Conservation (phyloP, 1,140 invertebrate species). For the Sarcophaga bullata region DNA sequence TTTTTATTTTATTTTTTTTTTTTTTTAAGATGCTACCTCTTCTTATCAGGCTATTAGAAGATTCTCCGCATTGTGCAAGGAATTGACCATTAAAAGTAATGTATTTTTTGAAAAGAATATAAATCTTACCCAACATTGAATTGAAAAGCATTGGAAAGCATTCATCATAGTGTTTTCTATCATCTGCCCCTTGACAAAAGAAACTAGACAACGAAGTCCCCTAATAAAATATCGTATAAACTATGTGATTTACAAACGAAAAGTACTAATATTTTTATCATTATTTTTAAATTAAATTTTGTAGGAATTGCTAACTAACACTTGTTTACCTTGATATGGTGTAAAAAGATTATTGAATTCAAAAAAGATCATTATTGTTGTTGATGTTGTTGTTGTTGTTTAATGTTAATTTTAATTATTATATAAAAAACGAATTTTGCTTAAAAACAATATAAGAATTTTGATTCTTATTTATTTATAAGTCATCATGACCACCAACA, state of each 20-base stretch:
- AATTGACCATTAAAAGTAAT: constrained; percentile 59
- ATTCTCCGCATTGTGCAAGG: constrained; percentile 64
- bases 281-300: neutral
- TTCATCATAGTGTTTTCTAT: neutral
- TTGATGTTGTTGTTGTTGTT: no score
- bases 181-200: no score
- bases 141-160: neutral
- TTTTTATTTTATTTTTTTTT: constrained; percentile 1
- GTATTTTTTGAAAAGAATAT: constrained; percentile 62
- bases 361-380: no score
- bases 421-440: no score
- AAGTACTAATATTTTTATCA: neutral
- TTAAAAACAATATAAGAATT: no score
- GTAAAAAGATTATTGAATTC: no score
- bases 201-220: constrained; percentile 23
- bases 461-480: no score
- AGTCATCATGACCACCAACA: no score
- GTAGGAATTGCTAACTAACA: no score
- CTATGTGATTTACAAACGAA: constrained; percentile 27
- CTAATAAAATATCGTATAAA: neutral
- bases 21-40: constrained; percentile 18
- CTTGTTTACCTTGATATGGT: no score
- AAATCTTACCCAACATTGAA: constrained; percentile 57
- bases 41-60: constrained; percentile 54
- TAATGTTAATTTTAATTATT: no score